A percentile compares a stretch with the other conserved stretches of the same genome.
phyloP scores from a whole-genome alignment of 2,797 vertebrate genomes.

The Petrocephalus schoutedeni region DNA sequence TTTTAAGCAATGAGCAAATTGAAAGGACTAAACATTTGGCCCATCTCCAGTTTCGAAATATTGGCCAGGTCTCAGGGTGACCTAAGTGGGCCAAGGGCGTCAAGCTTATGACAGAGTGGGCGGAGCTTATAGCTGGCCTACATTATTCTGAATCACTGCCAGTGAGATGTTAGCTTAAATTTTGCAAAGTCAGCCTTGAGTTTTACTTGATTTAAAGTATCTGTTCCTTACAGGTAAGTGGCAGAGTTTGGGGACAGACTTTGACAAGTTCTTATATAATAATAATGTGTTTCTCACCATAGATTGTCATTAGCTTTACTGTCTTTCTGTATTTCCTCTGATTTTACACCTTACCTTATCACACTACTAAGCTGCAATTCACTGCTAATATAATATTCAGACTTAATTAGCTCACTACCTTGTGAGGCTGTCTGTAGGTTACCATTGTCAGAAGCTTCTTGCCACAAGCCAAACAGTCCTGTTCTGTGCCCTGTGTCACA shows the following conservation, averaged over 20 bases:
- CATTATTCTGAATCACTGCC: background rate
- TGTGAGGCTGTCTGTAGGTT: background rate
- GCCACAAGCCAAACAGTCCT: background rate
- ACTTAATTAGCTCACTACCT: background rate
- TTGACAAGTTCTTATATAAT: background rate
- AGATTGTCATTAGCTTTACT: background rate
- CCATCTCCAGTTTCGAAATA: background rate
- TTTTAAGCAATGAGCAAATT: background rate
- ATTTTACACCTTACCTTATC: background rate
- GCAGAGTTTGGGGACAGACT: background rate
- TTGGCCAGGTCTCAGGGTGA: background rate
- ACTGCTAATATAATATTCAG: background rate
- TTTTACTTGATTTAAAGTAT: background rate
- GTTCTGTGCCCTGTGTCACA: background rate
- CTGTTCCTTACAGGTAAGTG: background rate
- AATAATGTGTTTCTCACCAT: background rate
- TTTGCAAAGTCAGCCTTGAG: background rate
- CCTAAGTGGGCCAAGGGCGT: background rate
- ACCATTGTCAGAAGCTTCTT: background rate
- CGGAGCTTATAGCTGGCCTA: background rate
- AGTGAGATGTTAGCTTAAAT: background rate
- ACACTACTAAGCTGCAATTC: background rate
- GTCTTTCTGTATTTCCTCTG: background rate
- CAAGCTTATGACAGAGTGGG: background rate
- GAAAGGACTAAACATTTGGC: background rate